Evolutionary conservation across 1,140 invertebrate species (phyloP), one percentile per base, ranked within the genome.

Genomic region (Drosophila sp.): DNA sequence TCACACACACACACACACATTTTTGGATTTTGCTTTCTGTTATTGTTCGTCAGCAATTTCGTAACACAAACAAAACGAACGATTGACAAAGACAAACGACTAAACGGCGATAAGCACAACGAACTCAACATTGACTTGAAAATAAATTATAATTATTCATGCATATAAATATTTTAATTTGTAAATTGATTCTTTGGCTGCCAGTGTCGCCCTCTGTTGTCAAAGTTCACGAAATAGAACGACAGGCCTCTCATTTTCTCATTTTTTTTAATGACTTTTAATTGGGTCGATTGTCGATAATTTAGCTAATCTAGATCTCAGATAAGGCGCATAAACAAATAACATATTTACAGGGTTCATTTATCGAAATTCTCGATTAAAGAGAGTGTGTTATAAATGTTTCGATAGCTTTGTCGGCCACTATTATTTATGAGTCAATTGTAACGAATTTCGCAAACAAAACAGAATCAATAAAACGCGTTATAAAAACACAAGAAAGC

Each of bases 361-460:
- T 66, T 66, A 70, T 80, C 75, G 67, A 46, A 50, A 80, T 66
- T 21, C 4, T 76, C 0, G 41, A 45, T 32, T 32, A n/a, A 11
- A 67, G 13, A n/a, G 36, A 27, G 40, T 29, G 45, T 59, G 51
- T 72, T 45, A 72, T 72, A 72, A 65, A 58, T 18, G 34, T 13
- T 40, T 7, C 62, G 36, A 58, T 45, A 43, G 53, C 69, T 72
- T 72, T 66, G 69, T 21, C 69, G 61, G 69, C 62, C 69, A 72
- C 66, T 51, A 2, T 58, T 41, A 27, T 58, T 75, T 78, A 83
- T 83, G 80, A 46, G 76, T 9, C 70, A 61, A 78, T 86, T 86
- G 82, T 82, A 82, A 86, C 75, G 78, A 86, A 86, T 66, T 48
- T 41, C 21, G 34, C 62, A 82, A 86, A 87, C 83, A 86, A 86